Percentiles rank a stretch among this genome's conserved stretches.
These are phyloP conservation scores for Onchidella celtica DNA, from an alignment of 2,888 invertebrate genomes.

Conservation along the genomic window DNA sequence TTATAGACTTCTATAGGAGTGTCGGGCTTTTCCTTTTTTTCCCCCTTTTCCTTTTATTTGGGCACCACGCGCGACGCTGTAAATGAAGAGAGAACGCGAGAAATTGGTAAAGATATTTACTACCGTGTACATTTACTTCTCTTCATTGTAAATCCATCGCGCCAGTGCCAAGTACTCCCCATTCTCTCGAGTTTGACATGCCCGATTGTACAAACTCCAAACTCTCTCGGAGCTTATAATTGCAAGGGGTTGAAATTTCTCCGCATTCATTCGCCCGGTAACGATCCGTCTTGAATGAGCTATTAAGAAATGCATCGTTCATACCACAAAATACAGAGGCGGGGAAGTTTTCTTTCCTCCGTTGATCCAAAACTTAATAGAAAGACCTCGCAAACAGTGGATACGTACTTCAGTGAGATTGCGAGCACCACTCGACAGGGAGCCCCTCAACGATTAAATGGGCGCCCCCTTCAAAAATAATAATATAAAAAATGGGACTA, in stretches of 20 bases:
- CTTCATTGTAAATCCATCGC: not conserved
- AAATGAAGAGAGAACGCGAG: not conserved
- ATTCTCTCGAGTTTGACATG: conserved; percentile 20
- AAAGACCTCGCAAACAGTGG: conserved; percentile 20
- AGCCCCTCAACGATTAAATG: conserved; percentile 17
- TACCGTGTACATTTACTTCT: conserved; percentile 2
- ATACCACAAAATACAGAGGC: conserved; percentile 23
- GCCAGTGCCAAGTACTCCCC: conserved; percentile 4
- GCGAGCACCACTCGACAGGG: conserved; percentile 5
- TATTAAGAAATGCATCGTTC: conserved; percentile 36
- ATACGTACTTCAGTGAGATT: conserved; percentile 24
- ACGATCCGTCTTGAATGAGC: conserved; percentile 9
- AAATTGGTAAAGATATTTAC: conserved; percentile 13
- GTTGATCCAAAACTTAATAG: conserved; percentile 21
- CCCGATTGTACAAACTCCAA: conserved; percentile 12
- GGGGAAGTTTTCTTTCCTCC: conserved; percentile 22
- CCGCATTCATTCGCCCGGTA: not conserved
- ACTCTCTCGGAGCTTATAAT: conserved; percentile 32
- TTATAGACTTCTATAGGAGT: too few species aligned
- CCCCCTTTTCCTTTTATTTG: not conserved
- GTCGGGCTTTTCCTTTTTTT: not conserved
- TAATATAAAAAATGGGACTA: not conserved
- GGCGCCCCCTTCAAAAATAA: conserved; percentile 6
- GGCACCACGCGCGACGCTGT: not conserved
- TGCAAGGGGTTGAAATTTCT: conserved; percentile 22